A percentile compares a stretch with the other conserved stretches of the same genome.
Evolutionary conservation across 2,797 vertebrate genomes (phyloP).

Genomic region (Siniperca undulata): DNA sequence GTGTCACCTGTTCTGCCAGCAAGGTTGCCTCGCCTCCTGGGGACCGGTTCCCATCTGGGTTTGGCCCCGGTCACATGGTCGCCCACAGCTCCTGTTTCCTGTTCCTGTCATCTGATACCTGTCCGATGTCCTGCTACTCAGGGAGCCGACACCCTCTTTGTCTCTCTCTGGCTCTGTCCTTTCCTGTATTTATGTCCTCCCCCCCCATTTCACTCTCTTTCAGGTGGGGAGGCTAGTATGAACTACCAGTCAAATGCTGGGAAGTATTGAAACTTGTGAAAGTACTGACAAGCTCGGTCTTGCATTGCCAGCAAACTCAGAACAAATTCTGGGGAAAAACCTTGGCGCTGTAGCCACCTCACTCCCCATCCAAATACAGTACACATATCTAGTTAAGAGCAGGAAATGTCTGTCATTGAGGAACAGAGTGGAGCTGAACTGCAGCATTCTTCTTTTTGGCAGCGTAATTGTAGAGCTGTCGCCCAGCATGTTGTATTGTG

Average conservation of each 20-base stretch:
- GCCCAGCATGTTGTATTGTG: constrained; percentile 33
- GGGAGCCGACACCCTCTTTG: constrained; percentile 49
- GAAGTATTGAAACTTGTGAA: constrained; percentile 2
- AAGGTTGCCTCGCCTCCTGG: constrained; percentile 20
- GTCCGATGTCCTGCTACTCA: constrained; percentile 60
- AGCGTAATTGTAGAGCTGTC: constrained; percentile 61
- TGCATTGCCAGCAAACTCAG: constrained; percentile 6
- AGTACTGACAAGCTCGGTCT: constrained; percentile 28
- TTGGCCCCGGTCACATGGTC: constrained; percentile 54
- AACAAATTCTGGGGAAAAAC: background rate
- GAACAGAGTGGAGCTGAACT: constrained; percentile 45
- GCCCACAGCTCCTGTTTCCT: constrained; percentile 63
- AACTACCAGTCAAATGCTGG: background rate
- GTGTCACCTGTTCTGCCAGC: constrained; percentile 57
- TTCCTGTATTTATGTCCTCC: background rate
- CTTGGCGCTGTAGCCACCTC: background rate
- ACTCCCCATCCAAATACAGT: constrained; percentile 35
- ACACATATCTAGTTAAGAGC: constrained; percentile 49
- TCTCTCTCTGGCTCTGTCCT: constrained; percentile 3
- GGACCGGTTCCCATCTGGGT: constrained; percentile 55
- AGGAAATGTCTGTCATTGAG: constrained; percentile 66
- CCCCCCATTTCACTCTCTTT: background rate
- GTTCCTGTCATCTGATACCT: constrained; percentile 67
- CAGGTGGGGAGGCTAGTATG: background rate
- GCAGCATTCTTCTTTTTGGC: constrained; percentile 56